Percentiles rank a stretch among this genome's conserved stretches.
Evolutionary conservation across 2,113 vertebrate species (phyloP).

Genomic region (Vicugna pacos): DNA sequence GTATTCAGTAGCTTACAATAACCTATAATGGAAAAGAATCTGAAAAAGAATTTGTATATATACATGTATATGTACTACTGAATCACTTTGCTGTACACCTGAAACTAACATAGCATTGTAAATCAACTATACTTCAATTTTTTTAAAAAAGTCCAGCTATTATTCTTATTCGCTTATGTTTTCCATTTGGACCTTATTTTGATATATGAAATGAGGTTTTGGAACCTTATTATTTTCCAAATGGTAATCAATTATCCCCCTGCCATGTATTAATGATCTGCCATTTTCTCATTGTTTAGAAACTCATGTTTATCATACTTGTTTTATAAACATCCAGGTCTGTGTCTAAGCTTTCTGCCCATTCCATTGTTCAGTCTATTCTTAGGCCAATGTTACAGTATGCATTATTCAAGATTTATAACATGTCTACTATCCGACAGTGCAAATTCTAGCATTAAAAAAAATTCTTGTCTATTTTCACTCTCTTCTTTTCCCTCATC

Average conservation of each 20-base stretch:
- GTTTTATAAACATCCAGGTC: background rate
- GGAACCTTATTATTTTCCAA: background rate
- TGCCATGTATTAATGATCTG: background rate
- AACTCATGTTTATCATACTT: background rate
- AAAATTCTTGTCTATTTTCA: background rate
- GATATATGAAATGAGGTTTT: background rate
- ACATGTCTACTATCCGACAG: background rate
- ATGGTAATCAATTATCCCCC: background rate
- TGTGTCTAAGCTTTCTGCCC: background rate
- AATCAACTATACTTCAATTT: too few relatives aligned
- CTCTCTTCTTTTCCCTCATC: background rate
- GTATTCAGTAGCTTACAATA: too few relatives aligned
- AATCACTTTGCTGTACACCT: too few relatives aligned
- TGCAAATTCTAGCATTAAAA: background rate
- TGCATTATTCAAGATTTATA: background rate
- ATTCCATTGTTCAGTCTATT: background rate
- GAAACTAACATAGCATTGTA: too few relatives aligned
- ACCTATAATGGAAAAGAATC: too few relatives aligned
- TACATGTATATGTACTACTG: too few relatives aligned
- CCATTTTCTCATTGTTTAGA: background rate
- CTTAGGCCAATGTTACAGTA: background rate
- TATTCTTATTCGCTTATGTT: background rate
- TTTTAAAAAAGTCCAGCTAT: background rate
- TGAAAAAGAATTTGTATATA: too few relatives aligned
- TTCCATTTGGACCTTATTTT: slow-evolving; percentile 31